These are phyloP conservation scores for Tupaia tana DNA, from an alignment of 2,113 vertebrate genomes.

Conservation along the genomic window DNA sequence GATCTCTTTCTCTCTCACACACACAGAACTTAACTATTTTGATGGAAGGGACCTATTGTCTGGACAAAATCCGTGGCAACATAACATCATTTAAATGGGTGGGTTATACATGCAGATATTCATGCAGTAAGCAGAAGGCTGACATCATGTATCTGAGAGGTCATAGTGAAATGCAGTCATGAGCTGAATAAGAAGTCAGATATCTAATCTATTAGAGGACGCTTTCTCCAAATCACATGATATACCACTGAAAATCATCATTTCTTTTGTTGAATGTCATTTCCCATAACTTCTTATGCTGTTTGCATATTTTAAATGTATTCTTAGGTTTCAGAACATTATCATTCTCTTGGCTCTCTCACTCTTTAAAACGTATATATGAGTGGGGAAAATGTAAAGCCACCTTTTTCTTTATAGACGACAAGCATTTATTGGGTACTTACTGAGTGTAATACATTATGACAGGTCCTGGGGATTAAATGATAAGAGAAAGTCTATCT, in stretches of 20 bases:
- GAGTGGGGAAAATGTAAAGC: neutral
- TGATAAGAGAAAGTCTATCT: neutral
- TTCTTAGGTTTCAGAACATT: constrained; percentile 56
- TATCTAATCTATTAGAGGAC: constrained; percentile 52
- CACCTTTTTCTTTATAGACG: constrained; percentile 7
- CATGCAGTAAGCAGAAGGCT: constrained; percentile 29
- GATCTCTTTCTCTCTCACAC: neutral
- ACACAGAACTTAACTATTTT: neutral
- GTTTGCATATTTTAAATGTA: constrained; percentile 70
- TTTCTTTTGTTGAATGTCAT: constrained; percentile 73
- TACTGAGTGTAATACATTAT: neutral
- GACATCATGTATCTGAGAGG: constrained; percentile 68
- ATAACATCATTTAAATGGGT: neutral
- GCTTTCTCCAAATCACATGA: constrained; percentile 70
- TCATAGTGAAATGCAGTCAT: neutral
- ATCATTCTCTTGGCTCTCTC: constrained; percentile 52
- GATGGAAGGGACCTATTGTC: neutral
- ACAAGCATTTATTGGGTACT: neutral
- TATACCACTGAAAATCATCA: constrained; percentile 67
- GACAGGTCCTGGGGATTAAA: neutral
- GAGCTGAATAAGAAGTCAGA: constrained; percentile 56
- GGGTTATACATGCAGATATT: neutral
- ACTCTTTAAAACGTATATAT: constrained; percentile 43
- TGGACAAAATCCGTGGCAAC: neutral
- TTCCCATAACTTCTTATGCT: constrained; percentile 73